Percentiles rank a stretch among this genome's conserved stretches.
Evolutionary conservation across 2,113 vertebrate species (phyloP).

Genomic region (Blennius ocellaris): DNA sequence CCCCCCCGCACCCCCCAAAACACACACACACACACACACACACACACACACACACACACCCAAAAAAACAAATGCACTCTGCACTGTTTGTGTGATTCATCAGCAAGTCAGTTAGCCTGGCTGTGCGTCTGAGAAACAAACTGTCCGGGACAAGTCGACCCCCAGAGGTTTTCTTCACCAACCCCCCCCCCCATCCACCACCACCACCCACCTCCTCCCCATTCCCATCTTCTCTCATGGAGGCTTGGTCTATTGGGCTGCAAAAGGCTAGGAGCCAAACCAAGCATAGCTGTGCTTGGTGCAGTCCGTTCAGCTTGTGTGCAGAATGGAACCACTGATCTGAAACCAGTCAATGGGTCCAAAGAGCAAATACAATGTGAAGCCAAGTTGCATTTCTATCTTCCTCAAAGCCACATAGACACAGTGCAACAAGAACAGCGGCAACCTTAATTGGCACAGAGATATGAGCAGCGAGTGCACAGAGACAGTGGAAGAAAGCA

Average conservation of each 20-base stretch:
- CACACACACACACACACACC: constrained; percentile 32
- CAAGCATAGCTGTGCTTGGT: constrained; percentile 65
- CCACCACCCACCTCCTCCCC: background rate
- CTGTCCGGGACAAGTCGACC: constrained; percentile 69
- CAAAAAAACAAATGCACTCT: constrained; percentile 51
- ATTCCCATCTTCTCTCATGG: constrained; percentile 29
- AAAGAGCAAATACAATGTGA: constrained; percentile 44
- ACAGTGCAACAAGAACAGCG: constrained; percentile 17
- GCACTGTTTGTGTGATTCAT: constrained; percentile 64
- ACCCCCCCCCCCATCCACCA: constrained; percentile 38
- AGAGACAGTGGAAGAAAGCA: constrained; percentile 34
- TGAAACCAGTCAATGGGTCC: constrained; percentile 43
- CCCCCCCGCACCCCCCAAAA: too few species aligned
- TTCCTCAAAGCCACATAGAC: constrained; percentile 34
- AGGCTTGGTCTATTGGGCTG: constrained; percentile 66
- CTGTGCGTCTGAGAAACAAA: constrained; percentile 75
- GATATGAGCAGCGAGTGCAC: constrained; percentile 51
- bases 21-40: constrained; percentile 22
- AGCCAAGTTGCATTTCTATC: constrained; percentile 35
- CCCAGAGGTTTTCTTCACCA: constrained; percentile 62
- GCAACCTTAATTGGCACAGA: constrained; percentile 67
- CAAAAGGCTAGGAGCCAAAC: constrained; percentile 70
- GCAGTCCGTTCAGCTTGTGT: constrained; percentile 30
- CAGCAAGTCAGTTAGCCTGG: constrained; percentile 67
- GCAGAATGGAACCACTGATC: constrained; percentile 40